Evolutionary conservation across 23 tunicate species (phyloP).

Genomic region (Trididemnum clinides): DNA sequence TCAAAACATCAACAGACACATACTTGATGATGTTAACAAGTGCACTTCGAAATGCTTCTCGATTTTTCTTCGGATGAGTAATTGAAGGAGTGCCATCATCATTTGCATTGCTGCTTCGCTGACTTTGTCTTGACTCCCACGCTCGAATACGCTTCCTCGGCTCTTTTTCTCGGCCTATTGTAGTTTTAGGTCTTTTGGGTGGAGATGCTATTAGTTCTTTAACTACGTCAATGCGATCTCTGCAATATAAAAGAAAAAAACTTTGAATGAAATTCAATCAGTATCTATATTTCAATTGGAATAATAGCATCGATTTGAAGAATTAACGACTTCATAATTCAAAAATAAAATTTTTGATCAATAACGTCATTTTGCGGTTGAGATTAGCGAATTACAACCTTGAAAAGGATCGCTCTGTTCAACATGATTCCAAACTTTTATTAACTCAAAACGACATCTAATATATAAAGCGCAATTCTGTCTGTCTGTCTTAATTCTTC

Average conservation of each 20-base stretch:
- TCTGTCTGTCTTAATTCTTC: too few relatives aligned
- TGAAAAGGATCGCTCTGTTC: too few relatives aligned
- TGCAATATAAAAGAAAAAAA: constrained; percentile 9
- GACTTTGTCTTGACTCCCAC: not conserved
- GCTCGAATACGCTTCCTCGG: not conserved
- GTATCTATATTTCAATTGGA: too few relatives aligned
- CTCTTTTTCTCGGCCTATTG: constrained; percentile 40
- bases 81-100: not conserved
- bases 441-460: too few relatives aligned
- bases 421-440: too few relatives aligned
- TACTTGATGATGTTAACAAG: constrained; percentile 90
- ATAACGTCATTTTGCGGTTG: too few relatives aligned
- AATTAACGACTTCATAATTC: not conserved
- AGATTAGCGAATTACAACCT: too few relatives aligned
- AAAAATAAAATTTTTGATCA: too few relatives aligned
- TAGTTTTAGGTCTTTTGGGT: constrained; percentile 60
- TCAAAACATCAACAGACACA: too few relatives aligned
- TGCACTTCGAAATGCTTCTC: constrained; percentile 93
- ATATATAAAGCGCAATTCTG: too few relatives aligned
- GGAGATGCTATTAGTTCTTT: constrained; percentile 71
- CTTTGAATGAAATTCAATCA: too few relatives aligned
- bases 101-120: constrained; percentile 22
- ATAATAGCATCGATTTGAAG: not conserved
- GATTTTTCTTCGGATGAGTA: constrained; percentile 77
- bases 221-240: constrained; percentile 70